These are phyloP conservation scores for Nyleta sp. DNA, from an alignment of 2,888 invertebrate genomes.

Conservation along the genomic window DNA sequence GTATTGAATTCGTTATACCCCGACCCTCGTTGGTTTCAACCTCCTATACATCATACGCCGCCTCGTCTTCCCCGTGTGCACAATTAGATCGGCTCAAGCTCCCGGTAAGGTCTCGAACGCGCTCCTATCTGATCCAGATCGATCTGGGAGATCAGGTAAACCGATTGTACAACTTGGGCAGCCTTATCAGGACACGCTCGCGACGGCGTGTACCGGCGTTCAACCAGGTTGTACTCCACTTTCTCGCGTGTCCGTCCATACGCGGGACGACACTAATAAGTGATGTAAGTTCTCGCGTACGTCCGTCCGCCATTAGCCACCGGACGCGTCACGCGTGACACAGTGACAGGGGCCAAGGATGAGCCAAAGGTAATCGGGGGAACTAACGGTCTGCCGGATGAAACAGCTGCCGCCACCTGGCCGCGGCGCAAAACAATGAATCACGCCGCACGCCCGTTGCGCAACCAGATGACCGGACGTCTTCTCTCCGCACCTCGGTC, in stretches of 20 bases:
- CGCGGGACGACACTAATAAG: slow-evolving; percentile 35
- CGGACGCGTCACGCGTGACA: slow-evolving; percentile 56
- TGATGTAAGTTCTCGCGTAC: slow-evolving; percentile 20
- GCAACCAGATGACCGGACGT: slow-evolving; percentile 62
- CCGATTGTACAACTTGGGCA: slow-evolving; percentile 28
- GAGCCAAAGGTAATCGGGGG: slow-evolving; percentile 59
- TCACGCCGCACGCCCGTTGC: slow-evolving; percentile 63
- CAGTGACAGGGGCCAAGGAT: slow-evolving; percentile 62
- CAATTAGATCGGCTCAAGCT: slow-evolving; percentile 10
- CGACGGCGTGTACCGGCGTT: neutral
- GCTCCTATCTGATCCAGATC: slow-evolving; percentile 40
- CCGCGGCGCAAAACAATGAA: slow-evolving; percentile 69
- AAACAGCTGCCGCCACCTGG: slow-evolving; percentile 59
- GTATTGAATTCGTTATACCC: no score
- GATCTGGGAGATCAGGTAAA: no score
- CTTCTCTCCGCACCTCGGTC: slow-evolving; percentile 60
- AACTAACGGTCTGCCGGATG: slow-evolving; percentile 60
- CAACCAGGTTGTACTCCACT: slow-evolving; percentile 19
- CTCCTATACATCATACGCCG: neutral
- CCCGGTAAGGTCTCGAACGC: no score
- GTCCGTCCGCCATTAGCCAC: slow-evolving; percentile 17
- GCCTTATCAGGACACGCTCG: slow-evolving; percentile 29
- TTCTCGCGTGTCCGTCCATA: no score
- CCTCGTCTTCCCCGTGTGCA: neutral
- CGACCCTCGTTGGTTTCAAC: no score